These are phyloP conservation scores for Antheraea pernyi DNA, from an alignment of 1,140 invertebrate genomes.

Conservation along the genomic window DNA sequence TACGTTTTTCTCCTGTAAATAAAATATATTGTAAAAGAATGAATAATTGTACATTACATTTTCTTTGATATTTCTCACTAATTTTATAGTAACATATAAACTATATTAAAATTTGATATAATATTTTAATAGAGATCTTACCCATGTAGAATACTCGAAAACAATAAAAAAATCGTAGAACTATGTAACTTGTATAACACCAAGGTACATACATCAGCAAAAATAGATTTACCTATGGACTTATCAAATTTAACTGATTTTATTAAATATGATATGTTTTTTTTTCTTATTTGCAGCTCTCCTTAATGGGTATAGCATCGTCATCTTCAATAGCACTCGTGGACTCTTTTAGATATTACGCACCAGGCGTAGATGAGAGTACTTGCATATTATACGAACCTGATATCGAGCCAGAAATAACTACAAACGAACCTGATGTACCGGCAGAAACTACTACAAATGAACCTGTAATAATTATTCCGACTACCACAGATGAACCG, in stretches of 20 bases:
- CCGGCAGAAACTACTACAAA: background rate
- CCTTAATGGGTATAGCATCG: constrained; percentile 29
- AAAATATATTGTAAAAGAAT: too few relatives aligned
- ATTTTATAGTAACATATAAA: too few relatives aligned
- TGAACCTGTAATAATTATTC: background rate
- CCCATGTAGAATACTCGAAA: too few relatives aligned
- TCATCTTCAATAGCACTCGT: constrained; percentile 29
- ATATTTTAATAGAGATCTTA: too few relatives aligned
- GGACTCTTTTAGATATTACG: constrained; percentile 37
- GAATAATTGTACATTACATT: too few relatives aligned
- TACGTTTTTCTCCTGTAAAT: too few relatives aligned
- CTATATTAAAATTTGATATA: too few relatives aligned
- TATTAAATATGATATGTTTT: background rate
- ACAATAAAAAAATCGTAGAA: background rate
- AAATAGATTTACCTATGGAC: too few relatives aligned
- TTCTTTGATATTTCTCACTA: too few relatives aligned
- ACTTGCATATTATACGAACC: constrained; percentile 28
- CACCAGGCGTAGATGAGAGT: constrained; percentile 22
- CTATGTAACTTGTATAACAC: too few relatives aligned
- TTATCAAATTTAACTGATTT: too few relatives aligned
- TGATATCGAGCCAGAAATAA: constrained; percentile 16
- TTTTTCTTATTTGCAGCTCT: constrained; percentile 26
- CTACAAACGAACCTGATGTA: background rate
- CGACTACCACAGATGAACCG: background rate
- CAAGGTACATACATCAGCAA: too few relatives aligned